A percentile compares a stretch with the other conserved stretches of the same genome.
These are phyloP conservation scores for Pogonophryne albipinna DNA, from an alignment of 2,797 vertebrate genomes.

Conservation along the genomic window DNA sequence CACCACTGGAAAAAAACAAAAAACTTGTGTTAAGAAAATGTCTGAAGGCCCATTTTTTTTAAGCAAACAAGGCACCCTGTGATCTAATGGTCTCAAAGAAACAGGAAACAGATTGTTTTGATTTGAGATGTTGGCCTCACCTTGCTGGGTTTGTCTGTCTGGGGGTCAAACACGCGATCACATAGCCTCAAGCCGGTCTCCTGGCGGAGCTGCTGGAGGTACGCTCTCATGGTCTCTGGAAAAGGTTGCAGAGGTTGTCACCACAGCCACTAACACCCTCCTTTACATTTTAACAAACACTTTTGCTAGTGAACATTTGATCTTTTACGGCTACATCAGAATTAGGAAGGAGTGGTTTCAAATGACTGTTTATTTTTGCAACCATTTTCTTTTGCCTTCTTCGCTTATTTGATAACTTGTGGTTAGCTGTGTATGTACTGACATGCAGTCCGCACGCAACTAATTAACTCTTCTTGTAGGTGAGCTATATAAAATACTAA, in stretches of 20 bases:
- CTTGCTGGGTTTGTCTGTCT: constrained; percentile 99
- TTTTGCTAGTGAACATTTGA: background rate
- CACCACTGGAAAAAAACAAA: constrained; percentile 90
- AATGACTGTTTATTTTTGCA: no score
- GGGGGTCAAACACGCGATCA: constrained; percentile 98
- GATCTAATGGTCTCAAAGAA: background rate
- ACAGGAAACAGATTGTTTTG: background rate
- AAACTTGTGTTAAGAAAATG: background rate
- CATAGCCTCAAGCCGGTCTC: constrained; percentile 96
- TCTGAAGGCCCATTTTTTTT: background rate
- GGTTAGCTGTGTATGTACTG: no score
- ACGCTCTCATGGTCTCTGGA: constrained; percentile 94
- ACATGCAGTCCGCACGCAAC: no score
- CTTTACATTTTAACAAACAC: background rate
- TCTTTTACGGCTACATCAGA: background rate
- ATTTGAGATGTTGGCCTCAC: constrained; percentile 77
- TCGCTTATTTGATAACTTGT: no score
- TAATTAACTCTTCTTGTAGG: no score
- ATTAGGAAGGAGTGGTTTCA: no score
- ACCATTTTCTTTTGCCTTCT: no score
- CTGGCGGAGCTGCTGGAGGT: constrained; percentile 96
- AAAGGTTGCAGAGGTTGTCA: constrained; percentile 1
- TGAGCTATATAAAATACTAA: no score
- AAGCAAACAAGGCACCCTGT: background rate
- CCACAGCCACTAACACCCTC: background rate